These are phyloP conservation scores for Umimayanthus kanabou DNA, from an alignment of 92 coral and sea anemone genomes.

Conservation along the genomic window DNA sequence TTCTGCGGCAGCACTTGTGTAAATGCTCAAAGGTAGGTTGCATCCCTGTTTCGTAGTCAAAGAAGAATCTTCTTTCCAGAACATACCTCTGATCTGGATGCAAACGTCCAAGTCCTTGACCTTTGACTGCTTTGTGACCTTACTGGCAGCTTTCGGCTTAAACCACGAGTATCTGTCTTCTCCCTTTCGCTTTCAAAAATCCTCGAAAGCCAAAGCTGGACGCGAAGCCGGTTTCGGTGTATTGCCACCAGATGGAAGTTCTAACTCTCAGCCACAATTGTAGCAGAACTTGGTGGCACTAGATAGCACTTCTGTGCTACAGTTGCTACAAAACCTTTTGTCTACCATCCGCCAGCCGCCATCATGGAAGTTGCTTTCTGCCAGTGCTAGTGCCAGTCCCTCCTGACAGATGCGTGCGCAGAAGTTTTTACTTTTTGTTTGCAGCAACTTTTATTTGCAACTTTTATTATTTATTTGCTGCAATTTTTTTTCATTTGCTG, in stretches of 20 bases:
- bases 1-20: slow-evolving; percentile 39
- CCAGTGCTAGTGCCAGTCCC: slow-evolving; percentile 35
- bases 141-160: slow-evolving; percentile 24
- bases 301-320: slow-evolving; percentile 43
- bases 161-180: slow-evolving; percentile 14
- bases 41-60: slow-evolving; percentile 39
- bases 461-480: not conserved
- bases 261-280: slow-evolving; percentile 40
- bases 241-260: slow-evolving; percentile 13
- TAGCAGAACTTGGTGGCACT: slow-evolving; percentile 44
- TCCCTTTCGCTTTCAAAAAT: slow-evolving; percentile 12
- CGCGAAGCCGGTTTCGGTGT: slow-evolving; percentile 19
- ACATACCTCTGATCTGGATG: slow-evolving; percentile 24
- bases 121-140: slow-evolving; percentile 20
- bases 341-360: slow-evolving; percentile 20
- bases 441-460: slow-evolving; percentile 26
- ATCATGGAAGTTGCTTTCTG: not conserved
- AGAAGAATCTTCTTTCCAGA: slow-evolving; percentile 41
- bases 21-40: slow-evolving; percentile 39
- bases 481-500: not conserved
- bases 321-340: slow-evolving; percentile 46
- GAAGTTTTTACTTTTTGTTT: slow-evolving; percentile 35
- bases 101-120: slow-evolving; percentile 12
- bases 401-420: slow-evolving; percentile 53
- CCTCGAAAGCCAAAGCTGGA: slow-evolving; percentile 20